These are phyloP conservation scores for Drosophila subsilvestris DNA, from an alignment of 2,888 invertebrate species.

Conservation along the genomic window DNA sequence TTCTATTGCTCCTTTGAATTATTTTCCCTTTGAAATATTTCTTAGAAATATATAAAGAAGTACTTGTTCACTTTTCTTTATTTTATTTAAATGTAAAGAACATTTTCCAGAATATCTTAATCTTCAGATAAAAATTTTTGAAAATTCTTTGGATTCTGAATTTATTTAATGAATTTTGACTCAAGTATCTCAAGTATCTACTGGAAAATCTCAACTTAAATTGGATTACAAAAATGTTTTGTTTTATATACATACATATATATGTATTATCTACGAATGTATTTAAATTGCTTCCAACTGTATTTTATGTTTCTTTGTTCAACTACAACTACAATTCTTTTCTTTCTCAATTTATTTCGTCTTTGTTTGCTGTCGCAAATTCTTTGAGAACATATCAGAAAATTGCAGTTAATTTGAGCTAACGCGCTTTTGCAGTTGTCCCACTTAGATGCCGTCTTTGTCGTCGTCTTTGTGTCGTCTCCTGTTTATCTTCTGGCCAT, in stretches of 20 bases:
- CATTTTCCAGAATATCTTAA: background rate
- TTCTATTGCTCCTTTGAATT: too few relatives aligned
- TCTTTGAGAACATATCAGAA: slow-evolving; percentile 55
- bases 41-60: too few relatives aligned
- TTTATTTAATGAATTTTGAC: slow-evolving; percentile 33
- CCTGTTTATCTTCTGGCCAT: slow-evolving; percentile 72
- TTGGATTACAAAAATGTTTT: background rate
- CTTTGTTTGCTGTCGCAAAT: slow-evolving; percentile 15
- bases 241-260: too few relatives aligned
- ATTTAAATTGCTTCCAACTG: background rate
- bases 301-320: background rate
- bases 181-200: slow-evolving; percentile 27
- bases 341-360: slow-evolving; percentile 4
- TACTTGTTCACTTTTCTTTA: background rate
- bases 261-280: too few relatives aligned
- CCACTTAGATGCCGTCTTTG: slow-evolving; percentile 40
- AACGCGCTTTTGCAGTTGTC: slow-evolving; percentile 67
- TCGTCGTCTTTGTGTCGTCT: slow-evolving; percentile 53
- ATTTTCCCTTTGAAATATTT: too few relatives aligned
- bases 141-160: background rate
- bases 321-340: too few relatives aligned
- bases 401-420: slow-evolving; percentile 78
- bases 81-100: background rate
- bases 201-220: background rate
- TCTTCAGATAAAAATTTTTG: too few relatives aligned